Percentiles rank a stretch among this genome's conserved stretches.
Conservation (phyloP, 2,888 invertebrate species). For the Oithona nana region DNA sequence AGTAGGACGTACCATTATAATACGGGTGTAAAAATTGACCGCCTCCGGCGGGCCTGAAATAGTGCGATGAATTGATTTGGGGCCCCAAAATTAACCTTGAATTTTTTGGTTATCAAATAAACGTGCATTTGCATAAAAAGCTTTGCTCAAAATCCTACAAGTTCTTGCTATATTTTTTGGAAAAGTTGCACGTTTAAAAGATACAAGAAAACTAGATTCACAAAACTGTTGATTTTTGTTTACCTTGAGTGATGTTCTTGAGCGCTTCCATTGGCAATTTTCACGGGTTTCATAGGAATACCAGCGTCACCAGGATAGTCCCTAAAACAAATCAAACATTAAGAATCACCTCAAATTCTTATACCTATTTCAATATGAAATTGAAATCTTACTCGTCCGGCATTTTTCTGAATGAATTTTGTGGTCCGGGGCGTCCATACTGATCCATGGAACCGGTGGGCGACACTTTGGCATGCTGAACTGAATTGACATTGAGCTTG, state of each 20-base stretch:
- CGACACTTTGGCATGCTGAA: slow-evolving; percentile 12
- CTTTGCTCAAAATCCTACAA: no score
- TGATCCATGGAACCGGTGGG: slow-evolving; percentile 7
- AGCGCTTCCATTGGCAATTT: slow-evolving; percentile 13
- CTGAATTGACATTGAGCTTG: slow-evolving; percentile 4
- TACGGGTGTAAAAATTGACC: slow-evolving; percentile 13
- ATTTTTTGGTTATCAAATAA: no score
- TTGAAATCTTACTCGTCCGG: slow-evolving; percentile 11
- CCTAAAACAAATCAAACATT: background rate
- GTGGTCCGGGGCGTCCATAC: background rate
- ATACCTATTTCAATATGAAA: background rate
- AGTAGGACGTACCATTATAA: slow-evolving; percentile 13
- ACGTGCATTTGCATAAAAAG: no score
- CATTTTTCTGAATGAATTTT: slow-evolving; percentile 15
- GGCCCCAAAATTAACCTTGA: background rate
- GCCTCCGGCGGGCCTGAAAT: no score
- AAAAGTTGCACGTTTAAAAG: no score
- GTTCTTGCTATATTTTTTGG: no score
- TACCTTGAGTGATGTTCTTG: slow-evolving; percentile 15
- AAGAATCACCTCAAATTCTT: background rate
- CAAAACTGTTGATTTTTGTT: no score
- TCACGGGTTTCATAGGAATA: slow-evolving; percentile 11
- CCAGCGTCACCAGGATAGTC: slow-evolving; percentile 1
- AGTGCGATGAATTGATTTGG: no score
- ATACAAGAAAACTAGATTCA: no score